Base-by-base conservation (phyloP, 2,888 invertebrate genomes). In the Mesopsocus fuscifrons region DNA sequence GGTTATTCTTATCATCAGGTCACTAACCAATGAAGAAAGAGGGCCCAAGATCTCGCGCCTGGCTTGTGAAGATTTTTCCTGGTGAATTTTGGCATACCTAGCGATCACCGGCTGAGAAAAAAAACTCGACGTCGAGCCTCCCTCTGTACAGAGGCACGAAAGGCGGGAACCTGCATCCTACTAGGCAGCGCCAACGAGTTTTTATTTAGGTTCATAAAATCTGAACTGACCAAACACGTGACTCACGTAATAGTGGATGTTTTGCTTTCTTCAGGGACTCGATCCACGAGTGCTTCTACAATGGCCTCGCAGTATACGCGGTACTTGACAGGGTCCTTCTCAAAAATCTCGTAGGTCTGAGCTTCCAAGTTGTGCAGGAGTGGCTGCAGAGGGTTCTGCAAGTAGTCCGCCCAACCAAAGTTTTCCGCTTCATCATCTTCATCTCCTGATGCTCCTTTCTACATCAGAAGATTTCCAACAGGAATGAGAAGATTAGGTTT, bases 291-390 rank as follows among this genome's bases (percentile, higher is more conserved):
- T 6, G 89, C 91, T 57, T 67, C 62, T 46, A 72, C 69, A 41
- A 94, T 79, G 4, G 94, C 94, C 47, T 70, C 69, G 62, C 91
- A 80, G 57, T 91, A 91, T 46, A 79, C 72, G 44, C 77, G 74
- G 62, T 98, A 98, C 60, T 99, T 98, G 2, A 91, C 70, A 9
- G 91, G 89, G 67, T 99, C 98, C 57, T 85, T 87, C 63, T 99
- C 98, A 65, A 99, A 99, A 17, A 89, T 80, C 67, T 95, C 94
- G 59, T 99, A 99, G 1, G 95, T 92, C 54, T 83, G 79, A 9
- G 87, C 84, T 59, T 95, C 94, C 46, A 99, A 69, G 62, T 98
- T 91, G 57, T 98, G 95, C 57, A 83, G 82, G 3, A 98, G 64
- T 1, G 98, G 98, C 63, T 98, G 91, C 41, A 94, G 63, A 2